Evolutionary conservation across 2,888 invertebrate genomes (phyloP), one percentile per base, ranked within the genome.

Genomic region (Lithosia quadra): DNA sequence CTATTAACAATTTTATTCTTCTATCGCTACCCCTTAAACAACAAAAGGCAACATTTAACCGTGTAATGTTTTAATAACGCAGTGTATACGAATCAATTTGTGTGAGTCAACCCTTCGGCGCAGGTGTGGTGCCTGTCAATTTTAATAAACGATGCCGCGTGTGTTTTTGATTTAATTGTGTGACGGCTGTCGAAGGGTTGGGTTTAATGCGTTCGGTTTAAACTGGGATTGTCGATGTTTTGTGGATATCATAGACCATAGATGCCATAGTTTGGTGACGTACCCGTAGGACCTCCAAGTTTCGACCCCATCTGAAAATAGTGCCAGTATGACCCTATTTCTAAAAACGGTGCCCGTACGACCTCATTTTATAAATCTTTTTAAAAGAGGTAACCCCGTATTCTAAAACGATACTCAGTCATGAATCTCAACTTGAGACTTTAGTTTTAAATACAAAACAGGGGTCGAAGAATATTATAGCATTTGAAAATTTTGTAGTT

Each of bases 81-180:
- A 78, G 79, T 76, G 82, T 82, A 81, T 80, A 75, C 67, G 80
- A 88, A 89, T 90, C 90, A 90, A 90, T 90, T 88, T 76, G 71
- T 78, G 79, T 77, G 76, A 13, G 66, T 84, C 82, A 86, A 83
- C 86, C 83, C 84, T 80, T 79, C 79, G 67, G 49, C 68, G 72
- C 85, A 86, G 87, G 87, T 87, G 87, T 74, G 84, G 75, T 72
- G 83, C 76, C 74, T 83, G 88, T 87, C 88, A 85, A 83, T 86
- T 86, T 84, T 87, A 86, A 88, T 88, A 84, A 87, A 83, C 82
- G 83, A 84, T 83, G 78, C 49, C 57, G 60, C 39, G 64, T 63
- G 75, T 80, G 71, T 81, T 79, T 80, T 78, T 80, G 80, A 81
- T 81, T 81, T 79, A 81, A 79, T 78, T 76, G 71, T 72, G 63